Conservation (phyloP, 2,888 invertebrate genomes). For the Metallyticus violacea region DNA sequence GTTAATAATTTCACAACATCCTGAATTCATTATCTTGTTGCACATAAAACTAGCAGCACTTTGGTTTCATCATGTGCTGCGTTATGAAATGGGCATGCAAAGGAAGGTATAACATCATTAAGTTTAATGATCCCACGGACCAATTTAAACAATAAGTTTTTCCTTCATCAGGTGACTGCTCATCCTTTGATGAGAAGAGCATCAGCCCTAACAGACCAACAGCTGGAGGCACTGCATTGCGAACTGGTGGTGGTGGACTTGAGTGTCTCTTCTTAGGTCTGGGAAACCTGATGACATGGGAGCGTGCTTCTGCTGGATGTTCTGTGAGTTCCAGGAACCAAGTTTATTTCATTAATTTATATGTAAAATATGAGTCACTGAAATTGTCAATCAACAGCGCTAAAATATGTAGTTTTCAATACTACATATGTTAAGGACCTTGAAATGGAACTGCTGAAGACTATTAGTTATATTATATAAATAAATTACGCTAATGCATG, state of each 20-base stretch:
- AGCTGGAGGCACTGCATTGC: not conserved
- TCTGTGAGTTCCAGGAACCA: not conserved
- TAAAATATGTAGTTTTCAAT: no score
- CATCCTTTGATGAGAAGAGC: not conserved
- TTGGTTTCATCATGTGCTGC: not conserved
- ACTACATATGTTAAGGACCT: no score
- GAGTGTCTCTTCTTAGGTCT: not conserved
- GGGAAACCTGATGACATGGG: not conserved
- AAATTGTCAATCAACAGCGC: no score
- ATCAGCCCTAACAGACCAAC: constrained; percentile 4
- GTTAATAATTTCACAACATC: not conserved
- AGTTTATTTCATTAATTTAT: not conserved
- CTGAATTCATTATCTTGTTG: not conserved
- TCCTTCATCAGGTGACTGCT: not conserved
- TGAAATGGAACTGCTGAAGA: no score
- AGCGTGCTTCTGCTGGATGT: not conserved
- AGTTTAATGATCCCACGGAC: not conserved
- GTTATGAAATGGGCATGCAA: not conserved
- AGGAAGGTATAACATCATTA: not conserved
- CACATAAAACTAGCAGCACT: not conserved
- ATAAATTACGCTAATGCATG: no score
- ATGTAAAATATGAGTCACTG: not conserved
- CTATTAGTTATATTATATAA: no score
- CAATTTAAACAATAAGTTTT: constrained; percentile 3
- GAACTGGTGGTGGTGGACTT: not conserved